A percentile compares a stretch with the other conserved stretches of the same genome.
Conservation (phyloP, 2,113 vertebrate species). For the Petrocephalus microphthalmus region DNA sequence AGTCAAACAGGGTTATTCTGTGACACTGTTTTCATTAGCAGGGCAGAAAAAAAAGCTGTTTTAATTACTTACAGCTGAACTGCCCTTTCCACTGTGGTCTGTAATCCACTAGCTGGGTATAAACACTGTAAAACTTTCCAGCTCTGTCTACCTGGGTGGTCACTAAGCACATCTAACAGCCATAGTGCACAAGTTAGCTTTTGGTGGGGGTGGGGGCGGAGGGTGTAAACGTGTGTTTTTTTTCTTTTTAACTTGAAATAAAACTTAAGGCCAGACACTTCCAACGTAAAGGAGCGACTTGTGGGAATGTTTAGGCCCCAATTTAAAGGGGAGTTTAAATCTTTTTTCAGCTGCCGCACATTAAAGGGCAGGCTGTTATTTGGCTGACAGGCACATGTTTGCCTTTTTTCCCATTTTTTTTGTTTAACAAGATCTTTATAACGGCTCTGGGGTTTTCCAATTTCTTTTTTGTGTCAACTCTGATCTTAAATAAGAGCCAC, state of each 20-base stretch:
- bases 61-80: slow-evolving; percentile 69
- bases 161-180: slow-evolving; percentile 31
- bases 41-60: slow-evolving; percentile 38
- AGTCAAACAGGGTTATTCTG: slow-evolving; percentile 45
- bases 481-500: slow-evolving; percentile 34
- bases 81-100: slow-evolving; percentile 43
- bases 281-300: slow-evolving; percentile 22
- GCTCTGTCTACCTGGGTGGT: slow-evolving; percentile 61
- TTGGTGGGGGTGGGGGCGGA: slow-evolving; percentile 22
- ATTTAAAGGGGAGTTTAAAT: slow-evolving; percentile 39
- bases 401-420: slow-evolving; percentile 24
- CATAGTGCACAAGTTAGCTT: slow-evolving; percentile 26
- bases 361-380: slow-evolving; percentile 23
- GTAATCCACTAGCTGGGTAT: slow-evolving; percentile 63
- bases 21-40: slow-evolving; percentile 27
- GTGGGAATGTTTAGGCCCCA: slow-evolving; percentile 31
- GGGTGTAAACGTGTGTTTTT: slow-evolving; percentile 25
- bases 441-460: slow-evolving; percentile 27
- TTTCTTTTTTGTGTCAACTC: slow-evolving; percentile 27
- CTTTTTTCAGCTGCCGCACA: slow-evolving; percentile 15
- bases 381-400: slow-evolving; percentile 31
- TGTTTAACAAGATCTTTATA: slow-evolving; percentile 21
- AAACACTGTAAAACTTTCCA: slow-evolving; percentile 66
- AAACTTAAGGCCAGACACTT: slow-evolving; percentile 24
- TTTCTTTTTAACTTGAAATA: slow-evolving; percentile 24